Base-by-base conservation (phyloP, 2,113 vertebrate genomes). In the Nycticorax nycticorax region DNA sequence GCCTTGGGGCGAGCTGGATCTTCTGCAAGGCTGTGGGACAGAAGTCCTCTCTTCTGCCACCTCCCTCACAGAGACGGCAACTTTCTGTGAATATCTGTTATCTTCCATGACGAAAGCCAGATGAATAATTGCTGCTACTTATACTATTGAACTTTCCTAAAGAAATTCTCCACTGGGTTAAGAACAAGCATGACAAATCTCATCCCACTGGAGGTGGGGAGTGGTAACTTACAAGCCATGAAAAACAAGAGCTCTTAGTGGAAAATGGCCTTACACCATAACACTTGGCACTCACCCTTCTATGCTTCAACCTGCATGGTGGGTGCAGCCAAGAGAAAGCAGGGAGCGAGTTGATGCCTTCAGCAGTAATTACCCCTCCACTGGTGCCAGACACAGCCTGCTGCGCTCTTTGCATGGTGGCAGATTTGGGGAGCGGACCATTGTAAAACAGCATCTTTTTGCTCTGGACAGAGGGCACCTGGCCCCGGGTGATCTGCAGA, bases 51-150 rank as follows among this genome's bases (percentile, higher is more conserved):
- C 21, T 64, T 55, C 59, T 88, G 89, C 72, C 17, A 4, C 76
- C 50, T 84, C 73, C 72, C 50, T 93, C 1, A 0, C 66, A 62
- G 77, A 43, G 66, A 37, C 27, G 10, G 60, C 2, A 8, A 12
- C 67, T 39, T 82, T 64, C 41, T 71, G 85, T 72, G 81, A 43
- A 8, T 69, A 24, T 63, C 47, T 95, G 30, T 83, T 95, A 62
- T 83, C 93, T 94, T 62, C 90, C 82, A 35, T 88, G 85, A 92
- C 12, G 3, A 86, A 94, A 95, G 67, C 71, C 88, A 77, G 85
- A 92, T 88, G 85, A 94, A 26, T 83, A 88, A 93, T 80, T 90
- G 85, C 92, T 84, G 88, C 88, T 96, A 39, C 96, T 96, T 95
- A 53, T 14, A 45, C 92, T 69, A 30, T 66, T 91, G 50, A 94